Evolutionary conservation across 2,888 invertebrate genomes (phyloP).

Genomic region (Scaeva pyrastri): DNA sequence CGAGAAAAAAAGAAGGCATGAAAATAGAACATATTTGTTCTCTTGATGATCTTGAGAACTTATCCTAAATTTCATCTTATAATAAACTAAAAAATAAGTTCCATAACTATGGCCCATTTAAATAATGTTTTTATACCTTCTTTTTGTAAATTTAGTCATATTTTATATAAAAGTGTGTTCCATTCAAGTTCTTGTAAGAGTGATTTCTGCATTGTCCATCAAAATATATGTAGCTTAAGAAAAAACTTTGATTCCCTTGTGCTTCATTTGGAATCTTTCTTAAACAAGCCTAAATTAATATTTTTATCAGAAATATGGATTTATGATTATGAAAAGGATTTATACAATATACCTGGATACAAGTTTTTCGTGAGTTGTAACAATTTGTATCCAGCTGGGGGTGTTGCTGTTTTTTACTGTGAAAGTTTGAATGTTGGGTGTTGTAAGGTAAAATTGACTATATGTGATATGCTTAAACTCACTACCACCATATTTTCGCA

Average conservation of each 20-base stretch:
- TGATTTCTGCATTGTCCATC: background rate
- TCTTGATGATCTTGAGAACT: too few species aligned
- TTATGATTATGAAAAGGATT: background rate
- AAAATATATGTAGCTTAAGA: background rate
- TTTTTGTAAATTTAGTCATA: too few species aligned
- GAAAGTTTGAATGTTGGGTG: background rate
- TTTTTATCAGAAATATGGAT: conserved; percentile 6
- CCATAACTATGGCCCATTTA: too few species aligned
- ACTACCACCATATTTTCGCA: background rate
- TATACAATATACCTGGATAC: conserved; percentile 4
- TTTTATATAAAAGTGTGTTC: background rate
- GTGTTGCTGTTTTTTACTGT: background rate
- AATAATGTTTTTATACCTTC: too few species aligned
- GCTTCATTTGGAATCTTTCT: background rate
- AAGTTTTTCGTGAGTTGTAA: background rate
- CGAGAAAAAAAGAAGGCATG: too few species aligned
- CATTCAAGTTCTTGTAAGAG: background rate
- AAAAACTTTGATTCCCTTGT: background rate
- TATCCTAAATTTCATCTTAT: too few species aligned
- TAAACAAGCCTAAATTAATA: background rate
- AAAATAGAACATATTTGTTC: too few species aligned
- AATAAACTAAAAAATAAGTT: too few species aligned
- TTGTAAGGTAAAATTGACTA: background rate
- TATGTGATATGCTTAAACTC: background rate
- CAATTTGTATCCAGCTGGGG: background rate